These are phyloP conservation scores for Lycodopsis pacificus DNA, from an alignment of 2,797 vertebrate species.

Conservation along the genomic window DNA sequence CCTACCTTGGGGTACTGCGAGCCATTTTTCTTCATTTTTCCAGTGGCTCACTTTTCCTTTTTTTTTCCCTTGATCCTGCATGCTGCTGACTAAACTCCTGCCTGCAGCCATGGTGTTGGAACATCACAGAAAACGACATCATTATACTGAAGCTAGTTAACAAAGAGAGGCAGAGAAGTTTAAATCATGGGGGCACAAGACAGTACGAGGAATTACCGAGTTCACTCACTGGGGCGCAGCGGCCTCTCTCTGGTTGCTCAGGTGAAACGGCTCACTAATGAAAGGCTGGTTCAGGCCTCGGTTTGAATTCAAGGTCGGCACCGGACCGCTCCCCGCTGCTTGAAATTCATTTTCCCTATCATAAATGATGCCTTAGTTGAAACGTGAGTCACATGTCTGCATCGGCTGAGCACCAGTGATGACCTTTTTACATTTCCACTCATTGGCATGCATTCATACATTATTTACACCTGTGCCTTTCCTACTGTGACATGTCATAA, in stretches of 20 bases:
- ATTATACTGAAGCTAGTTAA: constrained; percentile 85
- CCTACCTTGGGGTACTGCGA: constrained; percentile 85
- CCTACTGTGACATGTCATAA: background rate
- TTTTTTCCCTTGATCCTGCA: constrained; percentile 75
- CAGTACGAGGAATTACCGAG: constrained; percentile 71
- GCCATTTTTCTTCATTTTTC: constrained; percentile 85
- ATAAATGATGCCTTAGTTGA: constrained; percentile 41
- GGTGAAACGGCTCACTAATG: constrained; percentile 70
- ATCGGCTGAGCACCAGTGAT: constrained; percentile 19
- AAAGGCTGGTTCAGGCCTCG: constrained; percentile 54
- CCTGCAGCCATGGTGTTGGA: constrained; percentile 84
- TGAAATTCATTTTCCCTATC: constrained; percentile 45
- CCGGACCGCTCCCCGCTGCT: constrained; percentile 44
- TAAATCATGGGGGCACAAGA: constrained; percentile 77
- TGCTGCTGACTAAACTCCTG: constrained; percentile 84
- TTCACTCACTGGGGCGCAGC: constrained; percentile 62
- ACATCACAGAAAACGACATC: constrained; percentile 87
- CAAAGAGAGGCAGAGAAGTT: constrained; percentile 81
- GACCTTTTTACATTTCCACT: constrained; percentile 28
- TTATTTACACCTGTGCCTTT: constrained; percentile 16
- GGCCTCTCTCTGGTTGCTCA: constrained; percentile 48
- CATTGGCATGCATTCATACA: constrained; percentile 38
- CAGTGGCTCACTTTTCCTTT: constrained; percentile 71
- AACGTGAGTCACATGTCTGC: constrained; percentile 23
- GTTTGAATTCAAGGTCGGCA: constrained; percentile 70